Conservation (phyloP, 2,797 vertebrate species). For the Ctenosaura bakeri region DNA sequence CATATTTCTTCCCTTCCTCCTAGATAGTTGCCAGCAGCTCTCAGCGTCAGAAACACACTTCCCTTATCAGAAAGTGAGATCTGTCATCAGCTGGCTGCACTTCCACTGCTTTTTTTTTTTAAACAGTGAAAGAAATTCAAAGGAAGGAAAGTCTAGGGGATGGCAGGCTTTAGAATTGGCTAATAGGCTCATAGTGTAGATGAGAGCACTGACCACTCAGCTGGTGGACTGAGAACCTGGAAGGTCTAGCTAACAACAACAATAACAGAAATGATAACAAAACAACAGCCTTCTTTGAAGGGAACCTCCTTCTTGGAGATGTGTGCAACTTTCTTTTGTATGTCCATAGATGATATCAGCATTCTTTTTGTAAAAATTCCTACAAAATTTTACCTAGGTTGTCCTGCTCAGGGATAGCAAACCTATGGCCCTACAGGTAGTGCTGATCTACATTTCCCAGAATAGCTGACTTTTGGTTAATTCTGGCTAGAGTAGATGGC, state of each 20-base stretch:
- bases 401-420: background rate
- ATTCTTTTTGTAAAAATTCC: background rate
- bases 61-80: constrained; percentile 24
- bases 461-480: background rate
- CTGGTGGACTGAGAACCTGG: background rate
- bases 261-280: too few species aligned
- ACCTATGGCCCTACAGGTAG: background rate
- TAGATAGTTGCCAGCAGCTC: constrained; percentile 38
- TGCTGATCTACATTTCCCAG: background rate
- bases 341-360: background rate
- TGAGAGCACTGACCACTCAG: background rate
- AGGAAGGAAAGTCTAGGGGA: constrained; percentile 19
- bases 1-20: constrained; percentile 38
- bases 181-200: background rate
- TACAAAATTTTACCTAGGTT: background rate
- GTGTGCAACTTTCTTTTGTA: background rate
- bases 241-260: background rate
- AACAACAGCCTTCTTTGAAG: background rate
- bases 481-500: background rate
- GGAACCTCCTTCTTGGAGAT: background rate
- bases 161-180: constrained; percentile 27
- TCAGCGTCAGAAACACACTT: constrained; percentile 38
- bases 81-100: background rate
- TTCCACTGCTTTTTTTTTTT: constrained; percentile 42
- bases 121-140: constrained; percentile 6